Evolutionary conservation across 2,888 invertebrate genomes (phyloP), one percentile per base, ranked within the genome.

Genomic region (Drosophila mulleri): DNA sequence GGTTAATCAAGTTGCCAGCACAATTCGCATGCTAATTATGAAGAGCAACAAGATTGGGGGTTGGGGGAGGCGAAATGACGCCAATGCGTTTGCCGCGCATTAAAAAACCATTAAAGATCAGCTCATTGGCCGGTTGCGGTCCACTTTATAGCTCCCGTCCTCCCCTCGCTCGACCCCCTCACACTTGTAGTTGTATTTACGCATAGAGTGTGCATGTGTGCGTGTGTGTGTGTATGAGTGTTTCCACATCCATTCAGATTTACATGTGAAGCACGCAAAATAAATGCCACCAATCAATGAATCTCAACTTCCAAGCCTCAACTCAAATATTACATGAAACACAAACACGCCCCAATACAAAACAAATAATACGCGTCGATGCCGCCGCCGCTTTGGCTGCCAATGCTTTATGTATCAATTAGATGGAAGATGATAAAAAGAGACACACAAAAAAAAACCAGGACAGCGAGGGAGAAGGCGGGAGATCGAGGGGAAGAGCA

Each of bases 361-460:
- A 35, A 4, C 4, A 37, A 14, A 37, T 2, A 37, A 14, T 5
- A 14, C 9, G 16, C 20, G 11, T 23, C 35, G 35, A 14, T 9
- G 44, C 12, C 16, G 65, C 23, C 62, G 75, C 78, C 75, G 68
- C 26, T 68, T 68, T 75, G 75, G 78, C 75, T 75, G 75, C 57
- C 54, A 16, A 59, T 62, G 72, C 56, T 71, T 88, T 88, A 86
- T 86, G 70, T 88, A 86, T 84, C 82, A 84, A 84, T 84, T 84
- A 84, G 81, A 62, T 80, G 60, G 65, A 63, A 35, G 16, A 6
- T 6, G 37, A 20, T 42, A 61, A 45, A 12, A 16, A 20, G n/a
- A 20, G 26, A 5, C 32, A 20, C 12, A 45, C 12, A 12, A 12
- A 8, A 16, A 23, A 23, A 23, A 23, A 45, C 18, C 18, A 12